Evolutionary conservation across 2,113 vertebrate species (phyloP), one percentile per base, ranked within the genome.

Genomic region (Rhabdomys dilectus): DNA sequence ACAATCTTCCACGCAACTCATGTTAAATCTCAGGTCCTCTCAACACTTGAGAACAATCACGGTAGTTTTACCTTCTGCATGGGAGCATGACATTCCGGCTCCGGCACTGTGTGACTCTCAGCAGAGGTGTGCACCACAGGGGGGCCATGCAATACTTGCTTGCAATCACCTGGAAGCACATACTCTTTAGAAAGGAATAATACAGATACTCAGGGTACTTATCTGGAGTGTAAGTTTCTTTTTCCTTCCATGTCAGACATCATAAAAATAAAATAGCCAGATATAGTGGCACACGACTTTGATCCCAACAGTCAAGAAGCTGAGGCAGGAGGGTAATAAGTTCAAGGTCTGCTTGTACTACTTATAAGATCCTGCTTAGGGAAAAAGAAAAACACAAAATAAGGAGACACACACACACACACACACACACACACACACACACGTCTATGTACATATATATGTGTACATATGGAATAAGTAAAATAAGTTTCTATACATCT

Each of bases 41-140:
- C 58, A 90, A 81, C 24, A 77, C 93, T 60, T 87, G 3, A 89
- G n/a, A 89, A 88, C 34, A 70, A 48, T 82, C 92, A 93, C 62
- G 31, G 8, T 9, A 70, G 48, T 95, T 91, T 98, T 98, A 99
- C 98, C 98, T 98, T 98, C 77, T 90, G 97, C 88, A 96, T 58
- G 95, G 96, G 56, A 97, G 39, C 58, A 42, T 96, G 58, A n/a
- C 72, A 36, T 86, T 97, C 80, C 88, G 94, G n/a, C 53, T 98
- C 95, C 34, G 39, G 19, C 7, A 15, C 16, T 8, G 90, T 87
- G n/a, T 13, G n/a, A 4, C 51, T 86, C 31, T 90, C 75, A 31
- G 70, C 91, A 84, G 73, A 89, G 34, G 26, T 10, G 93, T 62
- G 95, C 96, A 76, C 89, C 95, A 51, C 51, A 87, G 22, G 29